Conservation (phyloP, 2,113 vertebrate species). For the Amazona guildingii region DNA sequence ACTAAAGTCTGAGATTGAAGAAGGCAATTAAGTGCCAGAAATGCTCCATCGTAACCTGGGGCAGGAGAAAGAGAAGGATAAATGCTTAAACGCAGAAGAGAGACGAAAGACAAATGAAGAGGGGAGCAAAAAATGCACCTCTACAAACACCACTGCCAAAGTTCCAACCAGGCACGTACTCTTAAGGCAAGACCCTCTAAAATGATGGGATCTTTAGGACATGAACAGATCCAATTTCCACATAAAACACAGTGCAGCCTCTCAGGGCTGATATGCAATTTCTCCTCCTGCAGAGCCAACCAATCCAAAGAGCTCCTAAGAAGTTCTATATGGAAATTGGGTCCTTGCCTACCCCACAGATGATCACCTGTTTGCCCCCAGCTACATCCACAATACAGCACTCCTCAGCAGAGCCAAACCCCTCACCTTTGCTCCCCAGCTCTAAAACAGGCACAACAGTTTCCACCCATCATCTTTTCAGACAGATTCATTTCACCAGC, state of each 20-base stretch:
- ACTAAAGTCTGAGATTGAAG: not conserved
- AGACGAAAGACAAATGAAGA: not conserved
- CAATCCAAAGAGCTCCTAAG: not conserved
- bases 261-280: not conserved
- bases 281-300: not conserved
- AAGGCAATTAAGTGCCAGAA: not conserved
- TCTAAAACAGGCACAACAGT: fast-evolving
- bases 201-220: not conserved
- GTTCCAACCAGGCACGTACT: not conserved
- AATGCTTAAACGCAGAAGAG: not conserved
- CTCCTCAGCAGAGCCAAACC: not conserved
- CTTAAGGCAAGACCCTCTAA: not conserved
- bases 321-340: not conserved
- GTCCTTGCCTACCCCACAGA: not conserved
- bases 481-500: not conserved
- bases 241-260: not conserved
- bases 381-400: not conserved
- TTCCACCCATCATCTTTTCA: not conserved
- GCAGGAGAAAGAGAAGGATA: not conserved
- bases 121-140: not conserved
- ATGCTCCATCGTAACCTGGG: not conserved
- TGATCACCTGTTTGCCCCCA: not conserved
- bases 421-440: not conserved
- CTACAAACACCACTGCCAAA: not conserved
- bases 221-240: not conserved